Base-by-base conservation (phyloP, 2,113 vertebrate genomes). In the Labrus mixtus region DNA sequence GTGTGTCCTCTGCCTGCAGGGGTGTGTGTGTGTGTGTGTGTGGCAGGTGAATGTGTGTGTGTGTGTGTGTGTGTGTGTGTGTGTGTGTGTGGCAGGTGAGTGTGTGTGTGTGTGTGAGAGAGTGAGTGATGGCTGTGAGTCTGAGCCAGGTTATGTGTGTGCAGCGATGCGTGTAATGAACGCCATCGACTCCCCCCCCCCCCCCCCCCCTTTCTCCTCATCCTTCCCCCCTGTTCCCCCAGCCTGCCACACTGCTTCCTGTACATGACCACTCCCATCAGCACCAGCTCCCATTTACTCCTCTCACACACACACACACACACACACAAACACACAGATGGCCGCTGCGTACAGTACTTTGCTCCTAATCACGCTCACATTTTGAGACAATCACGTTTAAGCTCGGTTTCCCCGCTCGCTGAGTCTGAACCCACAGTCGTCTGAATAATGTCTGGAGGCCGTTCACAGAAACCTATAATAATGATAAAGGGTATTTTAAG, bases 91-190 rank as follows among this genome's bases (percentile, higher is more conserved):
- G 68, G 58, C 58, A 33, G 79, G 68, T 72, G 67, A 66, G 68
- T 72, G 67, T 68, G 68, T 76, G 76, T 73, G 73, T 55, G 67
- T 76, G 85, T 70, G 71, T 83, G 86, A 86, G 76, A 73, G 73
- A 57, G 67, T 76, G 85, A 74, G 68, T 84, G 86, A 86, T 87
- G 74, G 63, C 61, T 78, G 67, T 71, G 78, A 68, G 78, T 79
- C 64, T 76, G 78, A 82, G 73, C 51, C 7, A 57, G 75, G 88
- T 79, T 82, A 79, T 83, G 81, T 76, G 87, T 83, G 92, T 77
- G 84, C 91, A 90, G 58, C 33, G 81, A 80, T 87, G 92, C 90
- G 77, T 94, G 93, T 93, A 94, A 95, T 95, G 92, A 94, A 93
- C 88, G 86, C 73, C 80, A 85, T 81, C 70, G 6, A 69, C 74